phyloP scores from a whole-genome alignment of 2,797 vertebrate species.

The Onychomys leucogaster region DNA sequence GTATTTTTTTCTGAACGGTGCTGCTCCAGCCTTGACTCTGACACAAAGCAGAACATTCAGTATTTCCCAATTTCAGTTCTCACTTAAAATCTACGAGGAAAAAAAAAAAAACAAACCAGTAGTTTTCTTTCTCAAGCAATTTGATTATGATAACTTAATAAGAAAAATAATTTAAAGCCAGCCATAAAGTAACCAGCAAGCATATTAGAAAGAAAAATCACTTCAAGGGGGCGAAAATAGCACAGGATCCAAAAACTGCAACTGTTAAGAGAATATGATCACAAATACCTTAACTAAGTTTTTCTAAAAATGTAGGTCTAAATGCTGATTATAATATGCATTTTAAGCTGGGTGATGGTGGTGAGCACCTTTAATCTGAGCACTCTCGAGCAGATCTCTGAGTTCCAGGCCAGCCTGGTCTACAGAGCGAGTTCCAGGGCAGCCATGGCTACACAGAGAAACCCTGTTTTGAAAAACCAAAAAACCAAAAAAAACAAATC shows the following conservation, averaged over 20 bases:
- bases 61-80: neutral
- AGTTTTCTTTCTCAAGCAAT: constrained; percentile 1
- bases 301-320: constrained; percentile 25
- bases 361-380: neutral
- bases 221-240: constrained; percentile 53
- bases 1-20: neutral
- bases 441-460: neutral
- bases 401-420: neutral
- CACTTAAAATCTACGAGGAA: constrained; percentile 32
- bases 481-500: neutral
- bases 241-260: constrained; percentile 48
- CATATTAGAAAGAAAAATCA: constrained; percentile 37
- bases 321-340: neutral
- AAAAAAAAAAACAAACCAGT: neutral
- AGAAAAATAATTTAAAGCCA: constrained; percentile 45
- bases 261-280: constrained; percentile 48
- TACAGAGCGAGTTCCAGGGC: neutral
- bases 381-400: neutral
- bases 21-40: neutral
- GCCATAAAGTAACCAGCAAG: constrained; percentile 32
- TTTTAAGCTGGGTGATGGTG: neutral
- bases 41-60: neutral
- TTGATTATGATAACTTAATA: constrained; percentile 12
- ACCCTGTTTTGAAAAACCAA: neutral
- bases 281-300: neutral